phyloP scores from a whole-genome alignment of 2,888 invertebrate species.

The Carabus problematicus region DNA sequence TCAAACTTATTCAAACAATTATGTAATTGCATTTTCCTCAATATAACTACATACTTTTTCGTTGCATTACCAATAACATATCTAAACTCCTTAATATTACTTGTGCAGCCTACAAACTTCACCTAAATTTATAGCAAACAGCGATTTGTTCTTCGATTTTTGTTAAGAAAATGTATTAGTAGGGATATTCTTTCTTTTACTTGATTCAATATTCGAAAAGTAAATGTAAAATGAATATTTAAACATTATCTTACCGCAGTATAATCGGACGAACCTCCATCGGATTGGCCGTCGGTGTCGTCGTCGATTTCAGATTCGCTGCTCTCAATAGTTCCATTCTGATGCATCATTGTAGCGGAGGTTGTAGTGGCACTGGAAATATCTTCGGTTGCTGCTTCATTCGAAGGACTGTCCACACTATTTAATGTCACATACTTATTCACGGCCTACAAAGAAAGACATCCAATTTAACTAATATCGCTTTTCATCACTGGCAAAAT shows the following conservation, averaged over 20 bases:
- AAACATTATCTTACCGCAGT: constrained; percentile 16
- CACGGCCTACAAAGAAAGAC: constrained; percentile 17
- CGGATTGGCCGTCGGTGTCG: constrained; percentile 22
- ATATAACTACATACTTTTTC: no score
- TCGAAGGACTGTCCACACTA: constrained; percentile 23
- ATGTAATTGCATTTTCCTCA: no score
- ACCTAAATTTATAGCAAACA: no score
- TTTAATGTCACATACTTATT: constrained; percentile 30
- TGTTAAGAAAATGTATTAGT: no score
- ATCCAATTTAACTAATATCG: not conserved
- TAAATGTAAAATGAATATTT: no score
- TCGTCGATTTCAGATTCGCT: constrained; percentile 20
- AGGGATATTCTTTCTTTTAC: no score
- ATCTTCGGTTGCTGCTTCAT: constrained; percentile 17
- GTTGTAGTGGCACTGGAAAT: constrained; percentile 14
- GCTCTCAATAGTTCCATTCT: constrained; percentile 25
- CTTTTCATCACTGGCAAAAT: not conserved
- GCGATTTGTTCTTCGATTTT: no score
- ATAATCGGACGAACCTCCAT: constrained; percentile 21
- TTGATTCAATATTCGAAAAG: no score
- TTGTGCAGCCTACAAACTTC: no score
- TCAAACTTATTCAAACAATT: no score
- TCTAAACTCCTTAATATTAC: no score
- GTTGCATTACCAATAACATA: no score
- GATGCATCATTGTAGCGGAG: constrained; percentile 24